A percentile compares a stretch with the other conserved stretches of the same genome.
Conservation (phyloP, 2,113 vertebrate genomes). For the Marmota monax region DNA sequence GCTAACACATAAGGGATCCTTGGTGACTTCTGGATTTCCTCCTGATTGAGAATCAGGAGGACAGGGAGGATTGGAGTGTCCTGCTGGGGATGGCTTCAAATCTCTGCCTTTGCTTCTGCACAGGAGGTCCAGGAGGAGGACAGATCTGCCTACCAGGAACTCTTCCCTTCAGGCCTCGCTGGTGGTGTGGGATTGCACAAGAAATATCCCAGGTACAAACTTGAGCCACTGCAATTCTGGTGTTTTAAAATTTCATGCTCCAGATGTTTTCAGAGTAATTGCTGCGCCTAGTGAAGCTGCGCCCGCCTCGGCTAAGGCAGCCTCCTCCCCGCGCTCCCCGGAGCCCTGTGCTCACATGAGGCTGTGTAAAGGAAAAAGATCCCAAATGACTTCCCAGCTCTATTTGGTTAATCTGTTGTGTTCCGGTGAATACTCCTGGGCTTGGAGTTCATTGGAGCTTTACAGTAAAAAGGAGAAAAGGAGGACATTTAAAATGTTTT, state of each 20-base stretch:
- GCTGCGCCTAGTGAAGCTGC: background rate
- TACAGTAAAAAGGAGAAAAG: conserved; percentile 58
- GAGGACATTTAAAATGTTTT: background rate
- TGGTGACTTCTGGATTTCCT: background rate
- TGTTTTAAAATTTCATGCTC: conserved; percentile 53
- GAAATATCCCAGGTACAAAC: background rate
- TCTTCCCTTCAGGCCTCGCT: fast-evolving
- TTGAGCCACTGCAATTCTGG: background rate
- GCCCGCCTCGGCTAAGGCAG: background rate
- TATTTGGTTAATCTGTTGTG: conserved; percentile 61
- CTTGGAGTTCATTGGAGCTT: conserved; percentile 37
- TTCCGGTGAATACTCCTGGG: conserved; percentile 53
- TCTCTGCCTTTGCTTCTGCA: background rate
- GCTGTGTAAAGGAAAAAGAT: background rate
- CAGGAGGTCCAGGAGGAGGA: background rate
- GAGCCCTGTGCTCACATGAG: background rate
- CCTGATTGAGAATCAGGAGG: background rate
- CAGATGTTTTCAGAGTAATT: conserved; percentile 63
- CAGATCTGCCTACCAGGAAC: background rate
- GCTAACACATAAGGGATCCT: too few relatives aligned
- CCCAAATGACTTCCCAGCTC: conserved; percentile 7
- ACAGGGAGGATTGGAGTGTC: background rate
- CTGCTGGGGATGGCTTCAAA: background rate
- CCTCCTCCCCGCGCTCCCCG: background rate
- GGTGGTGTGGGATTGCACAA: too few relatives aligned